Evolutionary conservation across 2,113 vertebrate genomes (phyloP).

Genomic region (Haemorhous mexicanus): DNA sequence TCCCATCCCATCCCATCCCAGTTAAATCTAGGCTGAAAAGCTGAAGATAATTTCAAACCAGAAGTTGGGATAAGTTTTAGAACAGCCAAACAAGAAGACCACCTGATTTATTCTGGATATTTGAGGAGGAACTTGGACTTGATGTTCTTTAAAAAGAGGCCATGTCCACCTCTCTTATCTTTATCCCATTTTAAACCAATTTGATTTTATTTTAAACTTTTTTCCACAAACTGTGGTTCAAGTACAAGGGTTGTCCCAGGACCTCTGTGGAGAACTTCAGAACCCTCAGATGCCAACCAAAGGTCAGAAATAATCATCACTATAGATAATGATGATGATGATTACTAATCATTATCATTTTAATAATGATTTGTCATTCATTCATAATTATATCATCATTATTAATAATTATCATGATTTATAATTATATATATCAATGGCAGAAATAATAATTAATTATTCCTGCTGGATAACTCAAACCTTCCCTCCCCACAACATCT

Average conservation of each 20-base stretch:
- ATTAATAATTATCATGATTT: background rate
- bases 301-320: background rate
- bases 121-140: background rate
- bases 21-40: background rate
- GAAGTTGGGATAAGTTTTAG: background rate
- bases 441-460: background rate
- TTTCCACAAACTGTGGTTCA: background rate
- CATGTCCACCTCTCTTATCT: background rate
- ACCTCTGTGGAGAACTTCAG: background rate
- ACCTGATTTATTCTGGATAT: background rate
- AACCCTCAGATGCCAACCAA: background rate
- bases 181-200: background rate
- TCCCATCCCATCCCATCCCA: background rate
- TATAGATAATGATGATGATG: background rate
- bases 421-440: background rate
- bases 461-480: background rate
- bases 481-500: background rate
- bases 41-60: background rate
- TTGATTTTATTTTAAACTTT: background rate
- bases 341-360: background rate
- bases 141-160: background rate
- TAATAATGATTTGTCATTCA: background rate
- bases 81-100: background rate
- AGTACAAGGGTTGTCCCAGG: background rate
- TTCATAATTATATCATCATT: background rate